A percentile compares a stretch with the other conserved stretches of the same genome.
Evolutionary conservation across 1,140 invertebrate genomes (phyloP).

Genomic region (Drosophila mojavensis): DNA sequence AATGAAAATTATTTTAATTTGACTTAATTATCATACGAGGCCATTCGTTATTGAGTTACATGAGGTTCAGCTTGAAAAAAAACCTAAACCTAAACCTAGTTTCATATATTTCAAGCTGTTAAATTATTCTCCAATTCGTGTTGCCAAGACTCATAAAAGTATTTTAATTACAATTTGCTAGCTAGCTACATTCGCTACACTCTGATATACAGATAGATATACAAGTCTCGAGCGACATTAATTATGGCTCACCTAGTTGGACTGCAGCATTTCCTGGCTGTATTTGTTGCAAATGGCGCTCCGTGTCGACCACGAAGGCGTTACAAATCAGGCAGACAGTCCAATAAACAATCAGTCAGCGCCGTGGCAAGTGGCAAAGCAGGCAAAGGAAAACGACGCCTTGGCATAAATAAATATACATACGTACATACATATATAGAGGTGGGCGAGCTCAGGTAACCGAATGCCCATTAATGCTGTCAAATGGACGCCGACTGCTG

Average conservation of each 20-base stretch:
- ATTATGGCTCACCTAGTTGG: not conserved
- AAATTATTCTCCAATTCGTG: too few species aligned
- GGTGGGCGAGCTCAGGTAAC: slow-evolving; percentile 17
- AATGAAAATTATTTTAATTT: too few species aligned
- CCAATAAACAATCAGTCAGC: slow-evolving; percentile 75
- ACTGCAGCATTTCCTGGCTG: not conserved
- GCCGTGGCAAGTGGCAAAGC: not conserved
- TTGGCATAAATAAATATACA: slow-evolving; percentile 61
- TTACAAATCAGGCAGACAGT: slow-evolving; percentile 48
- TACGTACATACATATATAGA: too few species aligned
- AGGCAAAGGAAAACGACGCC: slow-evolving; percentile 4
- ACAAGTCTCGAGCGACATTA: not conserved
- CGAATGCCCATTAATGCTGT: slow-evolving; percentile 26
- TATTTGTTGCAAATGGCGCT: not conserved
- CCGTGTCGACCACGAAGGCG: slow-evolving; percentile 18
- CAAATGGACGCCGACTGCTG: slow-evolving; percentile 21
- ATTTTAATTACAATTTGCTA: not conserved
- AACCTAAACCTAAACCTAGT: too few species aligned
- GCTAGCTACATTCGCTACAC: not conserved
- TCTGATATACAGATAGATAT: not conserved
- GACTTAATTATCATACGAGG: too few species aligned
- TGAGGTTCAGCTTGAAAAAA: too few species aligned
- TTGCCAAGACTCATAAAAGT: too few species aligned
- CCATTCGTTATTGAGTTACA: too few species aligned
- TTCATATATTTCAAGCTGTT: too few species aligned